Evolutionary conservation across 1,140 invertebrate genomes (phyloP), one percentile per base, ranked within the genome.

Genomic region (Aphelinus certus): DNA sequence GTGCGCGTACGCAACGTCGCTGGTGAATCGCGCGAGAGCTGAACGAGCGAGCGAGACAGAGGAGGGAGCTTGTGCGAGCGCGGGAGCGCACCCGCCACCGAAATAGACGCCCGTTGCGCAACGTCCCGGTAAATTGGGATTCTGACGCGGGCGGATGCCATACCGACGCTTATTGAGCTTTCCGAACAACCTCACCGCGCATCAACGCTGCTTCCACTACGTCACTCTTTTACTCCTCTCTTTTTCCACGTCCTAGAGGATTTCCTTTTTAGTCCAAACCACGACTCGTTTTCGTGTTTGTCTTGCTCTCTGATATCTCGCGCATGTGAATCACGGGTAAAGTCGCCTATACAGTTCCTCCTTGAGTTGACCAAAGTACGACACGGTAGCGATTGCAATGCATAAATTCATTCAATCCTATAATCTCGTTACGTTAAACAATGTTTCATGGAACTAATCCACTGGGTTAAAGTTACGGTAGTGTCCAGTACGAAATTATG

Each of bases 71-170:
- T 57, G 77, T 10, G 63, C 56, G 56, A 70, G 58, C 49, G 65
- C 67, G 56, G 42, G 68, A 77, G 74, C 66, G 49, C 49, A 69
- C 63, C 79, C 26, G 80, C 76, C 75, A 80, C 79, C 77, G 77
- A 83, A 82, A 85, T 84, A 85, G 82, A 80, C 53, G 65, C 53
- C 9, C 56, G 76, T 85, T 85, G 77, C 83, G 82, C 78, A 85
- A 85, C 78, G 49, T 56, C 47, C 55, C 72, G 81, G 74, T 84
- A 84, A 83, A 83, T 84, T 83, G 82, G 80, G 82, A 84, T 85
- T 81, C 78, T 83, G 83, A 85, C 83, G 82, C 80, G 79, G 79
- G 80, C 77, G 80, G 79, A 84, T 84, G 82, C 78, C 81, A 81
- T 82, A 83, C 77, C 76, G 73, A 83, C 81, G 79, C 78, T 83